phyloP scores from a whole-genome alignment of 1,140 invertebrate genomes.

The Druon quercuslanigerum region DNA sequence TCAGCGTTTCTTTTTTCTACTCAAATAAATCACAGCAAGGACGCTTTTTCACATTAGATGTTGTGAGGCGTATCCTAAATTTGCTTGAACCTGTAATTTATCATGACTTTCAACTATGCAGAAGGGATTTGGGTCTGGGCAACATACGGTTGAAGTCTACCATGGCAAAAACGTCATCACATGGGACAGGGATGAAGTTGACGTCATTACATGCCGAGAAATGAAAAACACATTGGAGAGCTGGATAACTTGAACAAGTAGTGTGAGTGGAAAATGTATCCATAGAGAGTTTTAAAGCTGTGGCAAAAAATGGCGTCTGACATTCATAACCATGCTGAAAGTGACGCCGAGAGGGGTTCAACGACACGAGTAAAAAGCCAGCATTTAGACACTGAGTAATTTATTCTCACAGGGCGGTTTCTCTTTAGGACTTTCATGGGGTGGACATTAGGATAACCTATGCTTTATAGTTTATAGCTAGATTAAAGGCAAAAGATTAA shows the following conservation, averaged over 20 bases:
- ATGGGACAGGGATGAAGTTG: constrained; percentile 15
- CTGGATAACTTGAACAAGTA: not conserved
- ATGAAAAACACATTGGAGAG: not conserved
- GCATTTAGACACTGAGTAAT: constrained; percentile 5
- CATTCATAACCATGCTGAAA: constrained; percentile 28
- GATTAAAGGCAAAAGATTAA: too few relatives aligned
- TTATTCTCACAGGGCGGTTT: constrained; percentile 1
- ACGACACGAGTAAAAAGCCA: constrained; percentile 16
- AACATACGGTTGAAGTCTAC: not conserved
- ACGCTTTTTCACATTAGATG: constrained; percentile 14
- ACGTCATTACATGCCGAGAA: not conserved
- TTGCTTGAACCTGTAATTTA: constrained; percentile 8
- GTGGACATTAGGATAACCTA: not conserved
- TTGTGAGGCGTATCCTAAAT: constrained; percentile 24
- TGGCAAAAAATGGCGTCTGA: not conserved
- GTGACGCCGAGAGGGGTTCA: constrained; percentile 29
- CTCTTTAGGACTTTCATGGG: not conserved
- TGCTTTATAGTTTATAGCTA: too few relatives aligned
- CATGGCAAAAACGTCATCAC: constrained; percentile 4
- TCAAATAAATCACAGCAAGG: constrained; percentile 8
- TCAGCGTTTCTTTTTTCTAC: not conserved
- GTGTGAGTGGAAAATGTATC: not conserved
- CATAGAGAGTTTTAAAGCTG: not conserved
- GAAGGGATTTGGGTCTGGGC: not conserved
- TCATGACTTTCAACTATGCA: constrained; percentile 24